Percentiles rank a stretch among this genome's conserved stretches.
These are phyloP conservation scores for Odontomyia ornata DNA, from an alignment of 2,888 invertebrate genomes.

Conservation along the genomic window DNA sequence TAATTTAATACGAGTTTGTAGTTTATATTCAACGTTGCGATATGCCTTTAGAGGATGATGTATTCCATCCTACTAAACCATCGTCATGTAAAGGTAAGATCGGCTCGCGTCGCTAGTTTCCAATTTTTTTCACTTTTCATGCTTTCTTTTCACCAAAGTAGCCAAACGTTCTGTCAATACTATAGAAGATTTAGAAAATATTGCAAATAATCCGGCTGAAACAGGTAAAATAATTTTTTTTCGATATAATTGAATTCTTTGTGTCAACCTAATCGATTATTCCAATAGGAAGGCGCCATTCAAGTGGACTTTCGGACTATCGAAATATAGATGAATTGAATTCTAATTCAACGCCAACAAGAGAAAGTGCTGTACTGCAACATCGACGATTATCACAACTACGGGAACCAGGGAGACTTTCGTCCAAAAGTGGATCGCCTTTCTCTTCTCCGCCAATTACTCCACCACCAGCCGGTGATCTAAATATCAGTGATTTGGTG, in stretches of 20 bases:
- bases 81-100: slow-evolving; percentile 15
- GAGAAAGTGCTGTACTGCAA: slow-evolving; percentile 52
- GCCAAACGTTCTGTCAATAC: not conserved
- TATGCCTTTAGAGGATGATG: slow-evolving; percentile 15
- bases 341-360: not conserved
- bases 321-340: slow-evolving; percentile 15
- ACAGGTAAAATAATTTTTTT: not conserved
- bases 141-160: not conserved
- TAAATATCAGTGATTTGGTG: slow-evolving; percentile 45
- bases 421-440: not conserved
- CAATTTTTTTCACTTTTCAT: too few species aligned
- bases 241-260: not conserved
- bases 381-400: slow-evolving; percentile 60
- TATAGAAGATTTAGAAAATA: not conserved
- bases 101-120: too few species aligned
- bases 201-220: not conserved
- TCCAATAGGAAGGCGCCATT: not conserved
- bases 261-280: not conserved
- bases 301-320: not conserved
- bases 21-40: not conserved
- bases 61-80: slow-evolving; percentile 6
- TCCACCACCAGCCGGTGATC: slow-evolving; percentile 13
- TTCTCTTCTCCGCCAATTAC: slow-evolving; percentile 2
- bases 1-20: too few species aligned
- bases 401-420: slow-evolving; percentile 53